Percentiles rank a stretch among this genome's conserved stretches.
phyloP scores from a whole-genome alignment of 2,888 invertebrate species.

The Troilus luridus region DNA sequence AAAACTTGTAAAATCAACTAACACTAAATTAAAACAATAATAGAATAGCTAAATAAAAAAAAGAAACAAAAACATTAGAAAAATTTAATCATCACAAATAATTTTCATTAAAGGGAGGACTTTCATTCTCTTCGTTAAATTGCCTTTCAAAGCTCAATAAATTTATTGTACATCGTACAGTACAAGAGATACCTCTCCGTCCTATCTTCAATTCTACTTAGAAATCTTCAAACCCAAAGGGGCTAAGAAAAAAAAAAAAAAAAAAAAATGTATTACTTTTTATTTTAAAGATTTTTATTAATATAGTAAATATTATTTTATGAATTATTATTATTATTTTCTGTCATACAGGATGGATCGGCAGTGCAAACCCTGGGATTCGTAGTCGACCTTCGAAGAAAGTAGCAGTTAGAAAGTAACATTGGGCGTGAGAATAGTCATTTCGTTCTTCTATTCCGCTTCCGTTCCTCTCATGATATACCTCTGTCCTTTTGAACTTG shows the following conservation, averaged over 20 bases:
- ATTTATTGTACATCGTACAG: no score
- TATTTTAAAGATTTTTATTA: background rate
- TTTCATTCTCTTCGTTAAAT: background rate
- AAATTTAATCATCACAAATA: no score
- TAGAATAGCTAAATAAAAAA: no score
- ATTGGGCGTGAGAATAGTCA: conserved; percentile 16
- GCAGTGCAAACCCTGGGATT: background rate
- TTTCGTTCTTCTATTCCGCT: background rate
- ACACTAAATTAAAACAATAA: no score
- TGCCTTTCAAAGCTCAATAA: background rate
- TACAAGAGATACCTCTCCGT: no score
- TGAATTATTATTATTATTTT: background rate
- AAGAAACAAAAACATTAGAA: no score
- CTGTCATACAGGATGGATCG: background rate
- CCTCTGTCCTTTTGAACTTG: conserved; percentile 27
- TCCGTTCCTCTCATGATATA: background rate
- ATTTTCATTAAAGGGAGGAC: no score
- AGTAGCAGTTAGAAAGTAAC: background rate
- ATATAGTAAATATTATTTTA: background rate
- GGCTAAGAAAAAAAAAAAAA: no score
- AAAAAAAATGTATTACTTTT: no score
- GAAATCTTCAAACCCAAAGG: no score
- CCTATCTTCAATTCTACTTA: no score
- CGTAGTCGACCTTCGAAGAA: background rate
- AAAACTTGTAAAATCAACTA: no score